phyloP scores from a whole-genome alignment of 2,113 vertebrate genomes.

The Ammodytes dubius region DNA sequence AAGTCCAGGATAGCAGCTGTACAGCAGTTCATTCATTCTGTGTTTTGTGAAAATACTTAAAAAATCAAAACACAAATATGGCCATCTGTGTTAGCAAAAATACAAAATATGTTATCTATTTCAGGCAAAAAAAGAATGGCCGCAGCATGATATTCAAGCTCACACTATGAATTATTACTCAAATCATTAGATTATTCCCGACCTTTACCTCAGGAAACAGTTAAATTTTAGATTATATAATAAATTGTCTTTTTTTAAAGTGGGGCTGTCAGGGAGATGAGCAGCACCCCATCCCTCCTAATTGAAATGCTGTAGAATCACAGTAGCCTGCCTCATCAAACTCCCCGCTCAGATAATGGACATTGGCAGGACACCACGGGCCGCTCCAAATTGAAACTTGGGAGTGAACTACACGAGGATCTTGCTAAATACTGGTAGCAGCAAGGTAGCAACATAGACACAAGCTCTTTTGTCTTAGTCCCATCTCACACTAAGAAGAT shows the following conservation, averaged over 20 bases:
- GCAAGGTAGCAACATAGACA: slow-evolving; percentile 3
- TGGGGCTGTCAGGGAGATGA: slow-evolving; percentile 54
- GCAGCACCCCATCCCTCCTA: slow-evolving; percentile 33
- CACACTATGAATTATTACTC: slow-evolving; percentile 36
- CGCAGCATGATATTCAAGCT: slow-evolving; percentile 16
- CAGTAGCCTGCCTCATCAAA: slow-evolving; percentile 48
- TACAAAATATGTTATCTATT: slow-evolving; percentile 36
- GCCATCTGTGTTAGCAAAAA: slow-evolving; percentile 49
- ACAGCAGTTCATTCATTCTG: slow-evolving; percentile 29
- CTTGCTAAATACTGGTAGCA: slow-evolving; percentile 31
- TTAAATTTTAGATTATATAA: slow-evolving; percentile 52
- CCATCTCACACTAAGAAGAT: neutral
- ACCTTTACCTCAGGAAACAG: slow-evolving; percentile 41
- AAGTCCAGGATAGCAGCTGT: slow-evolving; percentile 5
- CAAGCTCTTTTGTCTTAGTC: neutral
- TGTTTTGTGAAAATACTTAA: slow-evolving; percentile 34
- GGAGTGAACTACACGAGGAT: slow-evolving; percentile 29
- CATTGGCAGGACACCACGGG: slow-evolving; percentile 50
- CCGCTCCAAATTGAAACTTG: slow-evolving; percentile 44
- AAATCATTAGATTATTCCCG: slow-evolving; percentile 34
- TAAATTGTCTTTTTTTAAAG: slow-evolving; percentile 55
- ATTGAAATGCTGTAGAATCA: slow-evolving; percentile 59
- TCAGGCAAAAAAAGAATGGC: slow-evolving; percentile 31
- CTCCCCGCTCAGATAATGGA: slow-evolving; percentile 56
- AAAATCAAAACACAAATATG: slow-evolving; percentile 30